Evolutionary conservation across 2,888 invertebrate species (phyloP), one percentile per base, ranked within the genome.

Genomic region (Drosophila emarginata): DNA sequence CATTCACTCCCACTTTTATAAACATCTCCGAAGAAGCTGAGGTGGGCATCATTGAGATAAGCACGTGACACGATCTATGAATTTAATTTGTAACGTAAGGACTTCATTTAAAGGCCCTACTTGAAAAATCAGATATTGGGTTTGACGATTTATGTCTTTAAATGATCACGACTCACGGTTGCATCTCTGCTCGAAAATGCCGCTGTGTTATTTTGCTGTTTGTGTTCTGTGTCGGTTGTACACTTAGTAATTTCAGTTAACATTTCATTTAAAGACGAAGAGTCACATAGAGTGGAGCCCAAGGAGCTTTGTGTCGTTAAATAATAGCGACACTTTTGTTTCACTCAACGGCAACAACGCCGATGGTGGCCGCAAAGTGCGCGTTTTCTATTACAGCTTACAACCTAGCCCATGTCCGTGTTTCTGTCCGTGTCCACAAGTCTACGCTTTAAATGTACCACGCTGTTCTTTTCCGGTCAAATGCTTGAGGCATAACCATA

Each of bases 271-370:
- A 82, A 78, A 80, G 80, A 70, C 62, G 11, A 56, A 1, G 26
- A 53, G 58, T 53, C 36, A 32, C 12, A 26, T 15, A 59, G 64
- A 56, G 76, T 5, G 28, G 18, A 52, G 78, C 72, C 81, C 72
- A 74, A 76, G 69, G 71, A 79, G 70, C 64, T 72, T 74, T 81
- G 79, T 32, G 77, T 72, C 84, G 87, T 81, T 82, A 84, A 87
- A 84, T 84, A 87, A 82, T 77, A 84, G 82, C 87, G 87, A 81
- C 87, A 82, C 82, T 77, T 87, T 82, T 79, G 82, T 72, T 77
- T 79, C 67, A 57, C 64, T 76, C 79, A 79, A 58, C 67, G 61
- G 57, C 66, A 39, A 66, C 75, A 69, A 73, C 70, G 79, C 72
- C 78, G 64, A 78, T 72, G 66, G 77, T 63, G 62, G 65, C 72